Evolutionary conservation across 2,797 vertebrate genomes (phyloP).

Genomic region (Sus cebifrons): DNA sequence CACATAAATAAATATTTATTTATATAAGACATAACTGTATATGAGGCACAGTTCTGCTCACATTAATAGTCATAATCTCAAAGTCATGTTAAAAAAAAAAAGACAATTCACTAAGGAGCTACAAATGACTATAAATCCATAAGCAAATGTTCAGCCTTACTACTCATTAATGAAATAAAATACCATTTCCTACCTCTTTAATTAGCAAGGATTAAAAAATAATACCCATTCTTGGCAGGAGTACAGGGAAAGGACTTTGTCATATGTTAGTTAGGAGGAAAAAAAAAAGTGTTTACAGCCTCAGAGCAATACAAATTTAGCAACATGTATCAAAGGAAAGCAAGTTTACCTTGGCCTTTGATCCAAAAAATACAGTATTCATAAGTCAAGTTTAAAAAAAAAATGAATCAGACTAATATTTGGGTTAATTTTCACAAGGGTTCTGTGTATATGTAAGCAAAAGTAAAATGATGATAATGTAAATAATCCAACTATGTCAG

Average conservation of each 20-base stretch:
- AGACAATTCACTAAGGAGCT: constrained; percentile 56
- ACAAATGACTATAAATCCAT: constrained; percentile 54
- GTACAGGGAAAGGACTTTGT: constrained; percentile 58
- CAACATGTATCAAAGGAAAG: constrained; percentile 15
- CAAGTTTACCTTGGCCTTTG: constrained; percentile 65
- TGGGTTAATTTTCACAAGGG: background rate
- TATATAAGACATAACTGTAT: background rate
- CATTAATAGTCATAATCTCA: constrained; percentile 67
- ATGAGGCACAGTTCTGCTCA: background rate
- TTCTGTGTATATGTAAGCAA: background rate
- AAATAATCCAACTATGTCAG: background rate
- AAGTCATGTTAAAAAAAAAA: background rate
- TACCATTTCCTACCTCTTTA: constrained; percentile 62
- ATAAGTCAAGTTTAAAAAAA: constrained; percentile 41
- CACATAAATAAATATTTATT: background rate
- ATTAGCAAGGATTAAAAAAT: constrained; percentile 79
- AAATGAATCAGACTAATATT: background rate
- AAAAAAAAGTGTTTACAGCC: constrained; percentile 37
- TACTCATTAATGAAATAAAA: constrained; percentile 78
- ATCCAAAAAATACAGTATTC: background rate
- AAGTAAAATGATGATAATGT: background rate
- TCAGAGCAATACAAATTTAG: constrained; percentile 12
- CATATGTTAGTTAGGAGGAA: constrained; percentile 24
- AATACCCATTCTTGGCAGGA: constrained; percentile 70
- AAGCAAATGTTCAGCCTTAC: constrained; percentile 58